Conservation (phyloP, 2,797 vertebrate species). For the Tarsius wallacei region DNA sequence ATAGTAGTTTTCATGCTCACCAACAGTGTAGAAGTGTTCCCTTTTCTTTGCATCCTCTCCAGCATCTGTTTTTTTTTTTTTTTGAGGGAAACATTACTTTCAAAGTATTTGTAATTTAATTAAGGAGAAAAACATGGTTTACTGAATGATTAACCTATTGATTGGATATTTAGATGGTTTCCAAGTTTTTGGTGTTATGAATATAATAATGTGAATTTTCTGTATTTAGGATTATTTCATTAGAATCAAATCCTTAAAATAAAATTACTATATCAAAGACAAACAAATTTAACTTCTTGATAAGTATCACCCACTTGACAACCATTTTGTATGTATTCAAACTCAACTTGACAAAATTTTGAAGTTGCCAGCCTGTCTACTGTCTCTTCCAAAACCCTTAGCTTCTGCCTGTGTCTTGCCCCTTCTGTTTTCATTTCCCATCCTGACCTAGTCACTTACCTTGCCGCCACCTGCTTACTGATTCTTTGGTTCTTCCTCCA, state of each 20-base stretch:
- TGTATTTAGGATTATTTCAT: conserved; percentile 31
- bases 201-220: conserved; percentile 18
- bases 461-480: neutral
- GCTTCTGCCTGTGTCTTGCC: neutral
- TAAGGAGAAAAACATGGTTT: neutral
- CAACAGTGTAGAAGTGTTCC: no score
- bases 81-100: conserved; percentile 4
- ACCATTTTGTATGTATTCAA: neutral
- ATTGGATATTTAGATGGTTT: conserved; percentile 17
- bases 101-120: conserved; percentile 12
- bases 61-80: no score
- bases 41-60: no score
- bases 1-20: no score
- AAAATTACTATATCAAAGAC: conserved; percentile 1
- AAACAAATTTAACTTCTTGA: conserved; percentile 8
- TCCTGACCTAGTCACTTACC: neutral
- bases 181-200: neutral
- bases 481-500: neutral
- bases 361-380: neutral
- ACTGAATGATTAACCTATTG: neutral
- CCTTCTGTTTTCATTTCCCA: neutral
- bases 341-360: conserved; percentile 22
- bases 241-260: neutral
- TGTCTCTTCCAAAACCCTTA: neutral
- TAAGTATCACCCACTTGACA: conserved; percentile 9